phyloP scores from a whole-genome alignment of 2,797 vertebrate genomes.

The Takifugu rubripes region DNA sequence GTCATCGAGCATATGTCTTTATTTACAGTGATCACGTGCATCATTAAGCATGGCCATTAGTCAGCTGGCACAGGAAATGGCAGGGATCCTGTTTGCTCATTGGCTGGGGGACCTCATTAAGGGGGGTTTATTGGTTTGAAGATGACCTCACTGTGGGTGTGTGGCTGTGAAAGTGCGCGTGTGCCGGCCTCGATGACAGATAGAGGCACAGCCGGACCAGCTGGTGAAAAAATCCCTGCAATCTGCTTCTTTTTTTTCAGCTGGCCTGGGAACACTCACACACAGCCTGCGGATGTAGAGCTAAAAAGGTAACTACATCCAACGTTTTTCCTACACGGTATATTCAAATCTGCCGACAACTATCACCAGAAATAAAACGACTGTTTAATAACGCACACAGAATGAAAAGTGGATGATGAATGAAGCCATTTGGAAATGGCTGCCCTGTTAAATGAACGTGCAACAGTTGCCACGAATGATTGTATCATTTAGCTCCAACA shows the following conservation, averaged over 20 bases:
- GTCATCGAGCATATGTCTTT: slow-evolving; percentile 60
- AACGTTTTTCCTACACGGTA: slow-evolving; percentile 26
- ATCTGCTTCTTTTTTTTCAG: slow-evolving; percentile 60
- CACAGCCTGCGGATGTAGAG: slow-evolving; percentile 3
- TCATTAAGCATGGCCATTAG: slow-evolving; percentile 45
- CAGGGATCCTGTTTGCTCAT: slow-evolving; percentile 36
- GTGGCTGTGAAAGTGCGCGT: slow-evolving; percentile 11
- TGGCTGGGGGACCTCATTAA: slow-evolving; percentile 43
- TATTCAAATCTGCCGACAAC: neutral
- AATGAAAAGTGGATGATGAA: neutral
- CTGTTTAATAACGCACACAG: neutral
- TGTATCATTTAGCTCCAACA: slow-evolving; percentile 16
- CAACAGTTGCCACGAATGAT: neutral
- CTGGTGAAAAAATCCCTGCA: slow-evolving; percentile 67
- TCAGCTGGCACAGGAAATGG: slow-evolving; percentile 47
- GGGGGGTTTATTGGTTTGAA: slow-evolving; percentile 6
- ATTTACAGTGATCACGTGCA: slow-evolving; percentile 57
- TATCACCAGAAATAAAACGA: neutral
- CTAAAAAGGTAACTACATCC: slow-evolving; percentile 30
- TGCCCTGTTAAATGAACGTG: slow-evolving; percentile 5
- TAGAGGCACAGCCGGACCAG: slow-evolving; percentile 60
- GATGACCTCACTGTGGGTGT: slow-evolving; percentile 30
- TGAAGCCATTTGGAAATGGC: neutral
- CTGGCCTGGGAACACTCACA: slow-evolving; percentile 16
- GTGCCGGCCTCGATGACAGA: slow-evolving; percentile 45